Evolutionary conservation across 2,888 invertebrate species (phyloP), one percentile per base, ranked within the genome.

Genomic region (Cheilosia scutellata): DNA sequence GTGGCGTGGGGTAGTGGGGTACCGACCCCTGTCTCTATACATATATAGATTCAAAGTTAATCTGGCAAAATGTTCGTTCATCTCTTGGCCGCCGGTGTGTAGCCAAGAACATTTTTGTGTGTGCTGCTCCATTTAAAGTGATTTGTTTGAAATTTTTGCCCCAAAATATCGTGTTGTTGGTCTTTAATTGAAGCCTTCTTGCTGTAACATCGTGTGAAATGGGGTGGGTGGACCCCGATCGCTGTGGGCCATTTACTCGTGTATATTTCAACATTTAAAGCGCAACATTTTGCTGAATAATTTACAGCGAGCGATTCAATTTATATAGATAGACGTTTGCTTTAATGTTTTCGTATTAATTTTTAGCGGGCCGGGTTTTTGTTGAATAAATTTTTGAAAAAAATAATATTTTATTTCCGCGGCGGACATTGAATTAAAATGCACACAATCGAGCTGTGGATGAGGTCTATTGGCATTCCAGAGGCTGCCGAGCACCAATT

Each of bases 41-140:
- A 53, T 16, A 71, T 20, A 57, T 71, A 82, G 57, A 71, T 77
- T 82, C 76, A 82, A 77, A 86, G 86, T 82, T 86, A 86, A 86
- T 86, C 82, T 82, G 76, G 49, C 82, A 76, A 82, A 86, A 86
- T 86, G 82, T 63, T 82, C 55, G 60, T 62, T 55, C 49, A 53
- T 78, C 65, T 71, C 51, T 82, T 72, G 75, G 70, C 57, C 68
- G 82, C 65, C 62, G 80, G 80, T 80, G 66, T 86, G 62, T 76
- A 60, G 49, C 63, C 66, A 33, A 71, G 44, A 84, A 75, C 53
- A 13, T 53, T 53, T 65, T 53, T 65, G 55, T 71, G 55, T 82
- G 68, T 63, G 65, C 40, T 80, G 82, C 62, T 86, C 82, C 82
- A 77, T 82, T 86, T 86, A 82, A 86, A 82, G 82, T 58, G 71